Base-by-base conservation (phyloP, 1,140 invertebrate genomes). In the Bombus superbus region DNA sequence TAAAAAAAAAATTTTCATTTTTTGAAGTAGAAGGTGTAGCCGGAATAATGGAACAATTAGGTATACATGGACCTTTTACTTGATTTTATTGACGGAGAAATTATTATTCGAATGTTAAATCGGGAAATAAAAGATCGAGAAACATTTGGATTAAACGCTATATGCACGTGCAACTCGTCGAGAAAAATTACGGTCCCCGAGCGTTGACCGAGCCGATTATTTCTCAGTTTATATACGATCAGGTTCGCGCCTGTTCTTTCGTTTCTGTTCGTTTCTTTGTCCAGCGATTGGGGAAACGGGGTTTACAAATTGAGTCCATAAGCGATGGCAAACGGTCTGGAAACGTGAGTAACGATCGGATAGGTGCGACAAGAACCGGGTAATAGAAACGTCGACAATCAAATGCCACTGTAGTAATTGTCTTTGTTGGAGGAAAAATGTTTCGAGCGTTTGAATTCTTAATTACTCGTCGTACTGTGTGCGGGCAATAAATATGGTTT, bases 281-380 rank as follows among this genome's bases (percentile, higher is more conserved):
- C 35, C 38, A 22, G 8, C 69, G 62, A 83, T 83, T 38, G 81
- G 32, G 32, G 57, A 47, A 66, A 75, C 59, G 59, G 32, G 53
- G 40, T 35, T 71, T 73, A 81, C 81, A 84, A 84, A 84, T 84
- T 78, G 82, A 69, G 75, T 42, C 64, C 53, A 71, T 71, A 78
- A 69, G 25, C 42, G 74, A 69, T 69, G 42, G 72, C 47, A 59
- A 62, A 71, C 38, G 69, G 53, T 9, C 25, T 42, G 47, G 79
- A 57, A 81, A 81, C 79, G 62, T 44, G 77, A 79, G 77, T 79
- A 66, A 79, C 77, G 77, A 79, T 79, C 62, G 77, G 42, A 44
- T 35, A 66, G 47, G 35, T 44, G 53, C 47, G 74, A 53, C 74
- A 76, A 57, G 40, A 79, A 66, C 77, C n/a, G 42, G 62, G 15